These are phyloP conservation scores for Cephus runcator DNA, from an alignment of 2,888 invertebrate species.

Conservation along the genomic window DNA sequence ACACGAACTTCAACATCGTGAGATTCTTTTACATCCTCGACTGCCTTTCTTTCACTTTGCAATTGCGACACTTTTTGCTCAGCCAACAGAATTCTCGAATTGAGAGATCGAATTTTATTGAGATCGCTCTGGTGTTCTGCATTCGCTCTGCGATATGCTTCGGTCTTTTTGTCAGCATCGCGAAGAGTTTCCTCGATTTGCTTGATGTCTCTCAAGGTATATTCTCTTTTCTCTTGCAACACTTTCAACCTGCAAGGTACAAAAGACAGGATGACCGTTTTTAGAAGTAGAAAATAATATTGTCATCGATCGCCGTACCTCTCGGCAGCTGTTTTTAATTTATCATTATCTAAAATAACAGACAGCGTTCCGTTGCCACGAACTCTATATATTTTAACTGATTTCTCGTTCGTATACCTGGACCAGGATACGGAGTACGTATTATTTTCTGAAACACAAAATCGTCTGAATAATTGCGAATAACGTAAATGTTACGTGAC, in stretches of 20 bases:
- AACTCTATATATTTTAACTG: conserved; percentile 70
- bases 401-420: conserved; percentile 73
- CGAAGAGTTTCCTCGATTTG: conserved; percentile 44
- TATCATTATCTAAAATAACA: conserved; percentile 70
- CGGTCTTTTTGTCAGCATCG: conserved; percentile 37
- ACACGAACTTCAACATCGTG: conserved; percentile 47
- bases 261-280: conserved; percentile 27
- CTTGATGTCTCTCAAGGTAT: conserved; percentile 46
- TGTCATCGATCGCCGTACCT: conserved; percentile 32
- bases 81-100: conserved; percentile 42
- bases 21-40: conserved; percentile 47
- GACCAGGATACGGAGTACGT: conserved; percentile 72
- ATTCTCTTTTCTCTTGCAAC: conserved; percentile 28
- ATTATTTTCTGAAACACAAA: conserved; percentile 68
- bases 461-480: conserved; percentile 7
- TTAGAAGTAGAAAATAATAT: conserved; percentile 16
- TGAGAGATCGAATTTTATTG: conserved; percentile 42
- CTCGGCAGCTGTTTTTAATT: conserved; percentile 62
- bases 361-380: conserved; percentile 69
- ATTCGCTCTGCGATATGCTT: conserved; percentile 34
- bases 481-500: conserved; percentile 3
- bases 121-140: conserved; percentile 38
- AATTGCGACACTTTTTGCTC: conserved; percentile 49
- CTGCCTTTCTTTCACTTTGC: conserved; percentile 49
- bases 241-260: conserved; percentile 56